Percentiles rank a stretch among this genome's conserved stretches.
phyloP scores from a whole-genome alignment of 2,888 invertebrate genomes.

The Trimorus sp. region DNA sequence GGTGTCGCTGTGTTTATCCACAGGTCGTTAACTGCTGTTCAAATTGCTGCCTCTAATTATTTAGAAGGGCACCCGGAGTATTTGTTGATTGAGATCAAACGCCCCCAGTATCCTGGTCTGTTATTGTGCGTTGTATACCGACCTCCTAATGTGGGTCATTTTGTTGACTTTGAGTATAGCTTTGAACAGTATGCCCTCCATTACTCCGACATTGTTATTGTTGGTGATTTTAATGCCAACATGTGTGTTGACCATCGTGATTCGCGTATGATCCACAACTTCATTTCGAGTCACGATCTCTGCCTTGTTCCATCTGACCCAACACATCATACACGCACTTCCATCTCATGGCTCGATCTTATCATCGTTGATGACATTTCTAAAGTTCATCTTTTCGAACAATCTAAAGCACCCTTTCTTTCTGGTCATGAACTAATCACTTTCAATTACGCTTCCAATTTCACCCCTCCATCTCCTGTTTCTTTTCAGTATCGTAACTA shows the following conservation, averaged over 20 bases:
- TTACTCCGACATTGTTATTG: too few species aligned
- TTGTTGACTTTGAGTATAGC: too few species aligned
- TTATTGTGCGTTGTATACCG: too few species aligned
- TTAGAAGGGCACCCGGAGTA: neutral
- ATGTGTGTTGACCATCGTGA: neutral
- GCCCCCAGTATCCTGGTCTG: too few species aligned
- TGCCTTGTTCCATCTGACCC: neutral
- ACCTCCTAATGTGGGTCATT: too few species aligned
- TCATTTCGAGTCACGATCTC: neutral
- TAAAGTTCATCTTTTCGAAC: neutral
- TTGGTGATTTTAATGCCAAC: too few species aligned
- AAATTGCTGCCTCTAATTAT: too few species aligned
- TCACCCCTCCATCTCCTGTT: neutral
- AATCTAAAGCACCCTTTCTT: slow-evolving; percentile 10
- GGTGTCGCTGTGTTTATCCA: neutral
- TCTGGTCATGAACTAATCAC: slow-evolving; percentile 7
- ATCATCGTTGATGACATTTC: slow-evolving; percentile 12
- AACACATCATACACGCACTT: slow-evolving; percentile 23
- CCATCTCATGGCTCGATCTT: slow-evolving; percentile 12
- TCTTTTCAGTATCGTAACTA: neutral
- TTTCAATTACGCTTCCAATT: neutral
- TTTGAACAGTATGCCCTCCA: too few species aligned
- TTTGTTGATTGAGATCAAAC: neutral
- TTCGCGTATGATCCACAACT: neutral
- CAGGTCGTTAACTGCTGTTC: neutral